Conservation (phyloP, 2,888 invertebrate genomes). For the Monochamus alternatus region DNA sequence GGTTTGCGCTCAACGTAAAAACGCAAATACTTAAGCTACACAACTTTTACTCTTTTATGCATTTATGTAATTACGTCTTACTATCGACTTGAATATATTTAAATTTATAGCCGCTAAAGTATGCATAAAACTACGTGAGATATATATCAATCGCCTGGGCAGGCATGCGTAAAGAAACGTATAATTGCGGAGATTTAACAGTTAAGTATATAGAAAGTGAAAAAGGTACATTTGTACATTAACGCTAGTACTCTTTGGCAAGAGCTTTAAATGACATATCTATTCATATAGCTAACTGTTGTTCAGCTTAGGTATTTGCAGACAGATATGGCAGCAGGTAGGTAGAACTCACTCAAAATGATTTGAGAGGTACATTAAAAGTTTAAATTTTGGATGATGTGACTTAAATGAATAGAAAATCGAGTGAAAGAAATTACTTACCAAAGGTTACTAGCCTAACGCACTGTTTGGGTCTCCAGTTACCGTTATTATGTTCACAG, state of each 20-base stretch:
- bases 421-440: not conserved
- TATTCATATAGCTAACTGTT: too few species aligned
- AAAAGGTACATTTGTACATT: not conserved
- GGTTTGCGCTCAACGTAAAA: too few species aligned
- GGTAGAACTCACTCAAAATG: too few species aligned
- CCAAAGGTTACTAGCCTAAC: conserved; percentile 4
- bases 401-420: too few species aligned
- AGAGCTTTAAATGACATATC: too few species aligned
- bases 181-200: conserved; percentile 2
- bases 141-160: conserved; percentile 5
- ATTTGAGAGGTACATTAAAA: too few species aligned
- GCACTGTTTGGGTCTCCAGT: not conserved
- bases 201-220: conserved; percentile 4
- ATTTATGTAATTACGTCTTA: conserved; percentile 10
- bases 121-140: conserved; percentile 10
- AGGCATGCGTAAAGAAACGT: conserved; percentile 9
- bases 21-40: not conserved
- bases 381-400: too few species aligned
- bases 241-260: too few species aligned
- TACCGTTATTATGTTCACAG: not conserved
- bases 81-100: not conserved
- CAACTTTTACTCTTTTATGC: not conserved
- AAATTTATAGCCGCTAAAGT: conserved; percentile 1
- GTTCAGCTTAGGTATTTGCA: too few species aligned
- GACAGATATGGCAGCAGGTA: too few species aligned